Evolutionary conservation across 2,888 invertebrate species (phyloP).

Genomic region (Microdon myrmicae): DNA sequence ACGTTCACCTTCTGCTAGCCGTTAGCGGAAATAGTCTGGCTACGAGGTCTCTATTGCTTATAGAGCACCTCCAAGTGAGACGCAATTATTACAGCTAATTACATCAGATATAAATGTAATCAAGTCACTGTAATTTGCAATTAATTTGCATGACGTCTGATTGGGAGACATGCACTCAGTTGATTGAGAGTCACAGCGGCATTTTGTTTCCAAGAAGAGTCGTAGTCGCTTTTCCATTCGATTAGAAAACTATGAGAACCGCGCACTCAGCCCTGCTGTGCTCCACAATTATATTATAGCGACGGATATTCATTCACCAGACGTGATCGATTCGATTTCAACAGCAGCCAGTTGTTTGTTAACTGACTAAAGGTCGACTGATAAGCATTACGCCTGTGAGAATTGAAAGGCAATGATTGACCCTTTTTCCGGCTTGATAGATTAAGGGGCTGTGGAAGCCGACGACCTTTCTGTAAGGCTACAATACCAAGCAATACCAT

Average conservation of each 20-base stretch:
- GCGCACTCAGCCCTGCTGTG: too few relatives aligned
- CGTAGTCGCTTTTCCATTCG: conserved; percentile 20
- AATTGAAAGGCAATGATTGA: too few relatives aligned
- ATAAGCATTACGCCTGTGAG: too few relatives aligned
- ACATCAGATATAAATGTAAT: conserved; percentile 50
- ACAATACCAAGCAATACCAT: conserved; percentile 15
- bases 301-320: too few relatives aligned
- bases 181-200: conserved; percentile 13
- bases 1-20: conserved; percentile 36
- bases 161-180: not conserved
- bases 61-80: conserved; percentile 26
- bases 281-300: too few relatives aligned
- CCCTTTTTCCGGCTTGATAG: too few relatives aligned
- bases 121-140: conserved; percentile 50
- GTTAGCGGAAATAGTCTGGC: conserved; percentile 32
- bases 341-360: too few relatives aligned
- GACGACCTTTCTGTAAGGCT: conserved; percentile 1
- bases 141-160: conserved; percentile 45
- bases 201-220: conserved; percentile 26
- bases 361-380: too few relatives aligned
- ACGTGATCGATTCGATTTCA: too few relatives aligned
- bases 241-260: too few relatives aligned
- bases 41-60: conserved; percentile 2
- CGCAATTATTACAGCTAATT: conserved; percentile 48
- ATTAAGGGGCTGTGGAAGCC: too few relatives aligned